phyloP scores from a whole-genome alignment of 2,888 invertebrate genomes.

The Dioctria rufipes region DNA sequence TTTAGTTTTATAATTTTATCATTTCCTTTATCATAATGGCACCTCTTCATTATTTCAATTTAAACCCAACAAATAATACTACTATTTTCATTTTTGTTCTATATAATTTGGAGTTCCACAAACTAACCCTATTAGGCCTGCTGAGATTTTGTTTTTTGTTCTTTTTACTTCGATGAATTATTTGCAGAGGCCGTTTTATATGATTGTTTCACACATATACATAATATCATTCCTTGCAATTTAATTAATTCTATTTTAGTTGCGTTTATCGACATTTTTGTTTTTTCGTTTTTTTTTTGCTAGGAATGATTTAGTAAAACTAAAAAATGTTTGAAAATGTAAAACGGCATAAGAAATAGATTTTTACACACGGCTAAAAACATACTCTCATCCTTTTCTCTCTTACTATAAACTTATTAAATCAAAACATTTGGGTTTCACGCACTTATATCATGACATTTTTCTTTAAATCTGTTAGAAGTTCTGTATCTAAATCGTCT shows the following conservation, averaged over 20 bases:
- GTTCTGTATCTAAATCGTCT: constrained; percentile 69
- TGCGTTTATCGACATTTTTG: constrained; percentile 18
- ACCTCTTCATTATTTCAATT: constrained; percentile 19
- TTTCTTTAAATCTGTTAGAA: constrained; percentile 70
- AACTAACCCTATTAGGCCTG: too few species aligned
- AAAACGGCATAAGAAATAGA: constrained; percentile 35
- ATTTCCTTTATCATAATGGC: constrained; percentile 24
- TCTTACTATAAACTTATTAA: neutral
- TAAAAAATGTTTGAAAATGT: neutral
- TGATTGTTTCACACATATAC: neutral
- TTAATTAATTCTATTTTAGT: neutral
- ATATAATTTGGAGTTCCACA: neutral
- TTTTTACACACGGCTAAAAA: constrained; percentile 23
- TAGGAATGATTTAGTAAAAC: constrained; percentile 23
- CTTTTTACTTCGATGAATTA: constrained; percentile 22
- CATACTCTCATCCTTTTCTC: neutral
- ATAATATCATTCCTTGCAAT: neutral
- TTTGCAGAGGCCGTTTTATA: neutral
- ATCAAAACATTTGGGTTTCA: constrained; percentile 61
- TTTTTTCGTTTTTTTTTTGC: too few species aligned
- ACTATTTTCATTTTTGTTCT: neutral
- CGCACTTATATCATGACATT: constrained; percentile 70
- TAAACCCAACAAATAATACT: constrained; percentile 26
- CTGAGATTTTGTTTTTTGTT: neutral
- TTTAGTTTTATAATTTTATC: neutral